Evolutionary conservation across 2,113 vertebrate species (phyloP).

Genomic region (Eleginops maclovinus): DNA sequence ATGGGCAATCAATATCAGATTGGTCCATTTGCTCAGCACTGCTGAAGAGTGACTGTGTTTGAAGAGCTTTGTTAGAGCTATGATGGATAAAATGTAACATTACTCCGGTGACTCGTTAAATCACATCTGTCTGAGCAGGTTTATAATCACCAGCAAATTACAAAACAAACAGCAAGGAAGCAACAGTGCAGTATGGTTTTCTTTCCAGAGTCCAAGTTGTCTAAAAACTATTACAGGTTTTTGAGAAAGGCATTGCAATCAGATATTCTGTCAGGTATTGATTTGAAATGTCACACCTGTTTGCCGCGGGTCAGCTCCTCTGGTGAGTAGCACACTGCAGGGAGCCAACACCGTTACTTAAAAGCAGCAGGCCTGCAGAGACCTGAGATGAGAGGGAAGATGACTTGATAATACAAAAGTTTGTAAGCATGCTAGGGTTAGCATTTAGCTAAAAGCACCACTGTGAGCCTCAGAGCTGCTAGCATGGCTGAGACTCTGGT

Average conservation of each 20-base stretch:
- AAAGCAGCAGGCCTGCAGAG: not conserved
- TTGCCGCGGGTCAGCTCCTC: not conserved
- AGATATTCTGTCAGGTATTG: not conserved
- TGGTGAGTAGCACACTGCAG: not conserved
- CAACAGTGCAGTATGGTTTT: too few relatives aligned
- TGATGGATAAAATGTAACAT: conserved; percentile 2
- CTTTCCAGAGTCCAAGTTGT: not conserved
- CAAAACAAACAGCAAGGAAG: not conserved
- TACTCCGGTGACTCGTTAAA: not conserved
- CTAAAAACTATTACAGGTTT: not conserved
- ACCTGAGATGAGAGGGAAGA: not conserved
- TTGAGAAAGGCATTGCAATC: not conserved
- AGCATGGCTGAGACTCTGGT: not conserved
- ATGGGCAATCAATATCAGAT: conserved; percentile 19
- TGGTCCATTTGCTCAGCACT: not conserved
- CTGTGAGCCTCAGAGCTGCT: not conserved
- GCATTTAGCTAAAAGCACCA: not conserved
- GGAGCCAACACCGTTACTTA: not conserved
- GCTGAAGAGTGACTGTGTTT: conserved; percentile 12
- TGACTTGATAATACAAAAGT: not conserved
- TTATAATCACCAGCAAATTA: not conserved
- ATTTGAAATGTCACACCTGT: conserved; percentile 1
- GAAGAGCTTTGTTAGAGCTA: conserved; percentile 3
- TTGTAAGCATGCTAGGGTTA: not conserved
- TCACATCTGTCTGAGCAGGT: conserved; percentile 17